These are phyloP conservation scores for Melieria picta DNA, from an alignment of 2,888 invertebrate genomes.

Conservation along the genomic window DNA sequence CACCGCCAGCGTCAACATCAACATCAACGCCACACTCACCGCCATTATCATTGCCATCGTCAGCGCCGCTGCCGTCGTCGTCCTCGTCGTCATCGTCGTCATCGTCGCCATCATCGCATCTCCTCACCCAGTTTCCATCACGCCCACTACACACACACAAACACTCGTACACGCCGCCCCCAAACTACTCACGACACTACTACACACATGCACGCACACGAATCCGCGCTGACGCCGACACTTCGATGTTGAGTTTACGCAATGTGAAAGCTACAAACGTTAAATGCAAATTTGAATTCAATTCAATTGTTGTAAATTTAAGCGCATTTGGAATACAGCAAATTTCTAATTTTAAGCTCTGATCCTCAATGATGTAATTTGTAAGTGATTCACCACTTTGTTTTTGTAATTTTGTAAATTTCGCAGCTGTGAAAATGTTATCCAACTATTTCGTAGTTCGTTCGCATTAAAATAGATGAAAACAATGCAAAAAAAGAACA, in stretches of 20 bases:
- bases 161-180: background rate
- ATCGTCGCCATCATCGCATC: background rate
- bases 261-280: background rate
- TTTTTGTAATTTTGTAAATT: too few species aligned
- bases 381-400: slow-evolving; percentile 1
- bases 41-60: too few species aligned
- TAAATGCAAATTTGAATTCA: slow-evolving; percentile 25
- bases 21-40: too few species aligned
- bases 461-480: too few species aligned
- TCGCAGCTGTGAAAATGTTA: too few species aligned
- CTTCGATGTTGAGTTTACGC: slow-evolving; percentile 1
- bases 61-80: too few species aligned
- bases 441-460: too few species aligned
- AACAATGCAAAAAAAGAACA: too few species aligned
- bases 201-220: slow-evolving; percentile 11
- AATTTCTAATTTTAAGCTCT: slow-evolving; percentile 32
- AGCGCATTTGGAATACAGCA: slow-evolving; percentile 33
- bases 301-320: slow-evolving; percentile 37
- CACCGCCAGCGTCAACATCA: too few species aligned
- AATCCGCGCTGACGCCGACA: background rate
- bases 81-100: background rate
- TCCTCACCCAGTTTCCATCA: background rate
- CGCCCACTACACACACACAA: background rate
- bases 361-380: slow-evolving; percentile 14
- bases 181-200: too few species aligned